Evolutionary conservation across 1,140 invertebrate genomes (phyloP).

Genomic region (Drosophila willistoni): DNA sequence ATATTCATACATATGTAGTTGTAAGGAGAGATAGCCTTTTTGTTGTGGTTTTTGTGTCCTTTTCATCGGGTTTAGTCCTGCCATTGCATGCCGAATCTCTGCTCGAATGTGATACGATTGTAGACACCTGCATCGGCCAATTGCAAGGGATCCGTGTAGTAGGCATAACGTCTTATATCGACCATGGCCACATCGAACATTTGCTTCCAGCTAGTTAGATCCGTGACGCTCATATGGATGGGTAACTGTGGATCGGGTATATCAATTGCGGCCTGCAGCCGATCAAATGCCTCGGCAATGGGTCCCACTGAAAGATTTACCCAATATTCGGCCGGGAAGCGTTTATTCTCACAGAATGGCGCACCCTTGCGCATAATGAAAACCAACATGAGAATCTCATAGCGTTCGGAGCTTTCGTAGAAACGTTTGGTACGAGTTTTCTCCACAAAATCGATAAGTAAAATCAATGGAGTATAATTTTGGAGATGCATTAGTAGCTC

Average conservation of each 20-base stretch:
- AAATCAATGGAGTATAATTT: conserved; percentile 74
- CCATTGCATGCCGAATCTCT: conserved; percentile 77
- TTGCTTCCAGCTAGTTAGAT: conserved; percentile 79
- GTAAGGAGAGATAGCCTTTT: neutral
- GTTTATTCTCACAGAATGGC: conserved; percentile 78
- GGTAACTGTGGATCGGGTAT: conserved; percentile 78
- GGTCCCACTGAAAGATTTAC: conserved; percentile 77
- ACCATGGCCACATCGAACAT: conserved; percentile 77
- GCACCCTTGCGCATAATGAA: conserved; percentile 78
- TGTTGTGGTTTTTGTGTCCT: too few species aligned
- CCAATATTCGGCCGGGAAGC: conserved; percentile 78
- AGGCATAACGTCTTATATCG: conserved; percentile 73
- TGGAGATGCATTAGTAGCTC: conserved; percentile 77
- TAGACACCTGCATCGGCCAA: conserved; percentile 75
- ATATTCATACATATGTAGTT: neutral
- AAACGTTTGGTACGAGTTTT: conserved; percentile 79
- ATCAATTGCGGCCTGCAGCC: conserved; percentile 72
- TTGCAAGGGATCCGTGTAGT: conserved; percentile 74
- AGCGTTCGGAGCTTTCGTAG: conserved; percentile 75
- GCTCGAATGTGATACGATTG: conserved; percentile 75
- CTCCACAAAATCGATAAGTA: conserved; percentile 77
- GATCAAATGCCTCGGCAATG: conserved; percentile 75
- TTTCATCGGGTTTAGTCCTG: conserved; percentile 49
- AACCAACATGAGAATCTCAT: conserved; percentile 78
- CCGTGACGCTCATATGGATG: conserved; percentile 78